These are phyloP conservation scores for Eilema sororculum DNA, from an alignment of 2,888 invertebrate species.

Conservation along the genomic window DNA sequence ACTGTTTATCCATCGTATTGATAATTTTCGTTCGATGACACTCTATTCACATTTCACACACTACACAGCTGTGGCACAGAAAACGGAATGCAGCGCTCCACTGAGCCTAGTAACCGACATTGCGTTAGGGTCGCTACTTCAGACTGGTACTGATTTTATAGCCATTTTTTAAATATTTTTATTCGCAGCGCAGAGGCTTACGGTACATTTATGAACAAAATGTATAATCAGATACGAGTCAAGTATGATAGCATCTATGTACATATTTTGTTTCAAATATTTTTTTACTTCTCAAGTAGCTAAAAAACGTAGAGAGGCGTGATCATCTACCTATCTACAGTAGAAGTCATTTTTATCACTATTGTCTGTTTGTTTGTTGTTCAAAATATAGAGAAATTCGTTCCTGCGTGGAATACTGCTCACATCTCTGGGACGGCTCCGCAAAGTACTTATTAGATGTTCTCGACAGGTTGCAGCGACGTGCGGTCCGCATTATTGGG, in stretches of 20 bases:
- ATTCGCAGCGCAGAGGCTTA: neutral
- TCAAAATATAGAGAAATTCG: too few species aligned
- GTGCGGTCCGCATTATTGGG: too few species aligned
- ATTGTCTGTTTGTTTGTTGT: too few species aligned
- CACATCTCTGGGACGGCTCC: too few species aligned
- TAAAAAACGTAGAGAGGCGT: too few species aligned
- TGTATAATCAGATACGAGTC: neutral
- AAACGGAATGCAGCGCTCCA: constrained; percentile 52
- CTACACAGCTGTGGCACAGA: constrained; percentile 43
- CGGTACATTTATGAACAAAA: constrained; percentile 1
- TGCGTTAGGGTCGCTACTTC: constrained; percentile 37
- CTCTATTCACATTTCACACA: constrained; percentile 27
- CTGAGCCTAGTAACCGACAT: constrained; percentile 54
- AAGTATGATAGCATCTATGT: neutral
- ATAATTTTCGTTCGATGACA: constrained; percentile 27
- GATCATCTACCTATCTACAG: too few species aligned
- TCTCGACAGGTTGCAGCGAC: too few species aligned
- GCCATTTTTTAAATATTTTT: neutral
- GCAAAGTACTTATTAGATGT: too few species aligned
- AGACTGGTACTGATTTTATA: neutral
- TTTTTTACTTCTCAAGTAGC: too few species aligned
- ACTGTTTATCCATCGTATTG: constrained; percentile 45
- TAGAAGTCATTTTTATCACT: too few species aligned
- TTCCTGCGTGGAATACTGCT: too few species aligned
- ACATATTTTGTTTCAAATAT: neutral